phyloP scores from a whole-genome alignment of 2,113 vertebrate species.

The Peromyscus californicus region DNA sequence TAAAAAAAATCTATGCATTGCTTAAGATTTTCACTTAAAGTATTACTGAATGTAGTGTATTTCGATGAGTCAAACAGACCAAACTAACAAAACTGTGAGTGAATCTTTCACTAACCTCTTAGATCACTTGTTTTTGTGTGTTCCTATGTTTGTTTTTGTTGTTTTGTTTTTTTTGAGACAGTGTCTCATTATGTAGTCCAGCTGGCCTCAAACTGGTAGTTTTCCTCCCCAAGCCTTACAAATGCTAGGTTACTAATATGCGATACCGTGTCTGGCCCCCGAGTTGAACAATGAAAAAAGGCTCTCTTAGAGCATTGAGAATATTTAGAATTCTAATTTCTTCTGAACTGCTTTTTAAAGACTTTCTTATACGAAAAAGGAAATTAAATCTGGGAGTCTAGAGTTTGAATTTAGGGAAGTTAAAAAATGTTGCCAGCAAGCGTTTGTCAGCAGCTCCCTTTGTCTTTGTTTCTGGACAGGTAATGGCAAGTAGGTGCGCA shows the following conservation, averaged over 20 bases:
- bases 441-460: neutral
- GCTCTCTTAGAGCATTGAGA: neutral
- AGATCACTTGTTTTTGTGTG: neutral
- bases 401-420: conserved; percentile 26
- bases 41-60: neutral
- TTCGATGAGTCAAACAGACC: conserved; percentile 13
- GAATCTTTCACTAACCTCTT: neutral
- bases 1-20: neutral
- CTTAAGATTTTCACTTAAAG: conserved; percentile 31
- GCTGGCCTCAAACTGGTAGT: neutral
- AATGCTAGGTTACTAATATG: neutral
- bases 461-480: neutral
- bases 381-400: conserved; percentile 12
- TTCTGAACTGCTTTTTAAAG: conserved; percentile 1
- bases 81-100: neutral
- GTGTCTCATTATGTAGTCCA: neutral
- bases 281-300: neutral
- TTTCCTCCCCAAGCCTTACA: neutral
- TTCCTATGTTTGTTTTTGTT: neutral
- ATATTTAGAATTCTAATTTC: neutral
- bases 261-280: neutral
- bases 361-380: conserved; percentile 18
- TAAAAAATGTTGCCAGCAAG: neutral
- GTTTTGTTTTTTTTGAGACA: neutral
- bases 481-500: neutral